These are phyloP conservation scores for Polymixis lichenea DNA, from an alignment of 2,888 invertebrate genomes.

Conservation along the genomic window DNA sequence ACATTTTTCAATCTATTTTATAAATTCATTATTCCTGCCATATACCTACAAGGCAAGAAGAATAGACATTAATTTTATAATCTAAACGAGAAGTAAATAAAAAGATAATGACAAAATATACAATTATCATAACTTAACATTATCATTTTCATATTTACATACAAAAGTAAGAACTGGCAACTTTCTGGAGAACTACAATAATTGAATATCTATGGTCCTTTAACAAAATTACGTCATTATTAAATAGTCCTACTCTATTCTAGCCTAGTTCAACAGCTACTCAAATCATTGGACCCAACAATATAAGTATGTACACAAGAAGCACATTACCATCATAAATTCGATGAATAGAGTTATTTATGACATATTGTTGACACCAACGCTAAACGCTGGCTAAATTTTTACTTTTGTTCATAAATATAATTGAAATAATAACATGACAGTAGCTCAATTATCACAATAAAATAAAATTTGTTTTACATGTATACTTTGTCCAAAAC, in stretches of 20 bases:
- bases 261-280: neutral
- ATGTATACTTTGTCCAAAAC: slow-evolving; percentile 26
- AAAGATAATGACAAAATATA: slow-evolving; percentile 78
- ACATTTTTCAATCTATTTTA: slow-evolving; percentile 48
- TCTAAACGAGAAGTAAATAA: slow-evolving; percentile 57
- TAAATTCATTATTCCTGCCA: slow-evolving; percentile 52
- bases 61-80: slow-evolving; percentile 53
- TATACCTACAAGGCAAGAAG: slow-evolving; percentile 51
- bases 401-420: slow-evolving; percentile 69
- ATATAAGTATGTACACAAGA: slow-evolving; percentile 12
- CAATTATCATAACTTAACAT: slow-evolving; percentile 70
- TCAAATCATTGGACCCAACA: slow-evolving; percentile 14
- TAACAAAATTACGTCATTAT: slow-evolving; percentile 1
- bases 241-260: neutral
- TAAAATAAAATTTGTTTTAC: slow-evolving; percentile 54
- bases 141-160: slow-evolving; percentile 73
- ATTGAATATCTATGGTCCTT: neutral
- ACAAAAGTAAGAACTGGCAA: slow-evolving; percentile 64
- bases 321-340: slow-evolving; percentile 1
- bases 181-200: neutral
- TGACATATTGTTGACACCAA: slow-evolving; percentile 23
- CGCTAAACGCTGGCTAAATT: neutral
- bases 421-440: slow-evolving; percentile 54
- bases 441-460: slow-evolving; percentile 68
- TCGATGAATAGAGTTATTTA: neutral